Evolutionary conservation across 2,888 invertebrate species (phyloP).

Genomic region (Tenodera sinensis): DNA sequence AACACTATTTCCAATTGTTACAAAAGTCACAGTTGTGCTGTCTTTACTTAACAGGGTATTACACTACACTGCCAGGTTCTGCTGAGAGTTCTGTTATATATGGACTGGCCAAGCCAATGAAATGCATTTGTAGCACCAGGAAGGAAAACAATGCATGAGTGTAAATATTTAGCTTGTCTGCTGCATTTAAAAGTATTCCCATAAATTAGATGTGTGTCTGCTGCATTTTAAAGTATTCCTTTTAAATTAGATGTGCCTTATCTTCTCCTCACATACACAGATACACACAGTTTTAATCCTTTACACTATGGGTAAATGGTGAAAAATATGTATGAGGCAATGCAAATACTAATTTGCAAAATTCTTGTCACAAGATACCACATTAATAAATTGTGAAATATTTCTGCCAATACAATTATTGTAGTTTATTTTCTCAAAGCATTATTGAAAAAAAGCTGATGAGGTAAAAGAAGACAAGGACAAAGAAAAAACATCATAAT

Average conservation of each 20-base stretch:
- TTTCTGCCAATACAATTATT: too few species aligned
- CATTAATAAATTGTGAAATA: too few species aligned
- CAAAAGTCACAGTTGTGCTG: too few species aligned
- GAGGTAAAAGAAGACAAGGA: too few species aligned
- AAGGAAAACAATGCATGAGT: neutral
- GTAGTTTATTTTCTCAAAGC: too few species aligned
- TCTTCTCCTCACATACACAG: too few species aligned
- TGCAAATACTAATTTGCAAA: neutral
- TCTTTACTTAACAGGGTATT: neutral
- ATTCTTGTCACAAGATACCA: neutral
- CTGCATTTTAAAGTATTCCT: neutral
- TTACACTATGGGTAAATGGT: neutral
- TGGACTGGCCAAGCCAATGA: neutral
- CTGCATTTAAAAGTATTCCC: neutral
- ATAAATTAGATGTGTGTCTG: neutral
- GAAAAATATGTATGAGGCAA: too few species aligned
- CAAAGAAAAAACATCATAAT: too few species aligned
- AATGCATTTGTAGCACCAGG: neutral
- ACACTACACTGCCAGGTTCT: neutral
- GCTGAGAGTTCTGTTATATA: neutral
- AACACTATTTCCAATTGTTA: neutral
- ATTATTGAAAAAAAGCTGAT: too few species aligned
- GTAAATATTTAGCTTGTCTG: neutral
- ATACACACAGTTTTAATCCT: too few species aligned
- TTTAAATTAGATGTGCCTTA: neutral